Evolutionary conservation across 1,140 invertebrate genomes (phyloP).

Genomic region (Lasaia peninsularis): DNA sequence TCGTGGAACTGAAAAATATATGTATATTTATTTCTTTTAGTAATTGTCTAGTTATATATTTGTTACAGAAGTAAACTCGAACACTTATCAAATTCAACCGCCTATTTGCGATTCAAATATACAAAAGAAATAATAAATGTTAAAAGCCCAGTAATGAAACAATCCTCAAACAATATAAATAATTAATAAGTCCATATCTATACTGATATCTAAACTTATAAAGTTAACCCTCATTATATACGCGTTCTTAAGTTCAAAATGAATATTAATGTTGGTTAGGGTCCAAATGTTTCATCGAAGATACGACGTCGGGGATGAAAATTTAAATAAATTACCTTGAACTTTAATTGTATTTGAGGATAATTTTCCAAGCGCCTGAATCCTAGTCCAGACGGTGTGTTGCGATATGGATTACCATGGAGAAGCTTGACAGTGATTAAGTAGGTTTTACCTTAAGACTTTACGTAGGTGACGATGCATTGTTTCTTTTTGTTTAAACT

Average conservation of each 20-base stretch:
- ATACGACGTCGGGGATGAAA: constrained; percentile 55
- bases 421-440: constrained; percentile 23
- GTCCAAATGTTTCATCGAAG: constrained; percentile 27
- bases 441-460: constrained; percentile 4
- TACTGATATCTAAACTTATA: not conserved
- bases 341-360: constrained; percentile 72
- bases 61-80: too few species aligned
- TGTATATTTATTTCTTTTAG: too few species aligned
- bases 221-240: constrained; percentile 12
- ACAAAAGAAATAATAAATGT: too few species aligned
- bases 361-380: constrained; percentile 73
- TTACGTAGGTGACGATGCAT: not conserved
- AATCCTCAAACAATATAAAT: not conserved
- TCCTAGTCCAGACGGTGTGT: constrained; percentile 49
- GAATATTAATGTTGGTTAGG: constrained; percentile 18
- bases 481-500: not conserved
- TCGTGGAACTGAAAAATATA: too few species aligned
- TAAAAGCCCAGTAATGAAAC: too few species aligned
- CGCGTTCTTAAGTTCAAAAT: constrained; percentile 11
- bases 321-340: constrained; percentile 73
- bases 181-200: not conserved
- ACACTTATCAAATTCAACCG: too few species aligned
- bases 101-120: too few species aligned
- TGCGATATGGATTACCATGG: constrained; percentile 33
- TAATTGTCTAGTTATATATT: too few species aligned